Conservation (phyloP, 2,888 invertebrate species). For the Ischnus inquisitorius region DNA sequence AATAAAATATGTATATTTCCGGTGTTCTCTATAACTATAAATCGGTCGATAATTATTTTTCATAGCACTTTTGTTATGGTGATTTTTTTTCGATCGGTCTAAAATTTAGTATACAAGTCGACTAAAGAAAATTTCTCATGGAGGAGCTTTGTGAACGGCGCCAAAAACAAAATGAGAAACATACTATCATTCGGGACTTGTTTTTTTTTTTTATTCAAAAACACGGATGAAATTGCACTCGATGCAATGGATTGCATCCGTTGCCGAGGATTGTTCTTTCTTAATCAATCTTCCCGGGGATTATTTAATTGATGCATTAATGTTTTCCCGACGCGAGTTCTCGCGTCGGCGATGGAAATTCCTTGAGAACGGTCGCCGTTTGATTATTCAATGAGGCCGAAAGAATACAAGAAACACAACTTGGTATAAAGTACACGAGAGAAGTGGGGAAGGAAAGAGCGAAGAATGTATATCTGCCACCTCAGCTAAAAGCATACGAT, state of each 20-base stretch:
- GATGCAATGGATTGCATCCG: neutral
- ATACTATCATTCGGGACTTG: too few species aligned
- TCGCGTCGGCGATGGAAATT: neutral
- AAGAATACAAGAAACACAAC: conserved; percentile 6
- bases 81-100: too few species aligned
- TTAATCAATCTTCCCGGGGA: neutral
- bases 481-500: conserved; percentile 39
- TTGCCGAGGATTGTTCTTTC: neutral
- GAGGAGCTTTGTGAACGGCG: too few species aligned
- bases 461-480: conserved; percentile 6
- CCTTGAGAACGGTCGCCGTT: neutral
- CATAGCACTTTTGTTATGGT: too few species aligned
- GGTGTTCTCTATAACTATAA: too few species aligned
- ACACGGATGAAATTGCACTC: neutral
- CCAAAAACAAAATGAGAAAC: too few species aligned
- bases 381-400: conserved; percentile 26
- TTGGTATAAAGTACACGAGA: neutral
- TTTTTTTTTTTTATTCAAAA: neutral
- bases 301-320: neutral
- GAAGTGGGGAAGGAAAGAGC: neutral
- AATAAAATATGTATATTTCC: too few species aligned
- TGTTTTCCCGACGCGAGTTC: neutral
- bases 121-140: too few species aligned
- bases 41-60: too few species aligned
- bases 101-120: too few species aligned